Evolutionary conservation across 2,888 invertebrate species (phyloP).

Genomic region (Tuberolachnus salignus): DNA sequence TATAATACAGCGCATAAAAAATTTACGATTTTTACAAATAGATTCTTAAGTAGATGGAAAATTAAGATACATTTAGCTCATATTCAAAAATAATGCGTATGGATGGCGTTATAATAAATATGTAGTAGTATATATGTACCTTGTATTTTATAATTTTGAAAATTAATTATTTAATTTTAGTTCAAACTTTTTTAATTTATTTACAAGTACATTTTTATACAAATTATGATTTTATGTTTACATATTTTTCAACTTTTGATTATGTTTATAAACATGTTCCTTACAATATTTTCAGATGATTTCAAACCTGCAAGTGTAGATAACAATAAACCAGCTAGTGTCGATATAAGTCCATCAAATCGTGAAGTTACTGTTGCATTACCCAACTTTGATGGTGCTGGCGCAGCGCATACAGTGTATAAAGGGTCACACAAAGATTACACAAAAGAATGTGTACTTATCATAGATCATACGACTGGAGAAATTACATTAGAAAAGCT

Average conservation of each 20-base stretch:
- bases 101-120: neutral
- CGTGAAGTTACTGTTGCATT: slow-evolving; percentile 88
- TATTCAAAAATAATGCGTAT: slow-evolving; percentile 13
- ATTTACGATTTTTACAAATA: neutral
- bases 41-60: neutral
- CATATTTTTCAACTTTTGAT: neutral
- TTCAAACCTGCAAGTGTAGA: slow-evolving; percentile 99
- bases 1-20: neutral
- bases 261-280: slow-evolving; percentile 11
- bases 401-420: slow-evolving; percentile 89
- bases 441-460: slow-evolving; percentile 92
- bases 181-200: too few species aligned
- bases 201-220: too few species aligned
- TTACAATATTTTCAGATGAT: slow-evolving; percentile 78
- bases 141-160: too few species aligned
- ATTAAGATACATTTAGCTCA: neutral
- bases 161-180: too few species aligned
- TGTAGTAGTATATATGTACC: neutral
- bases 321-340: slow-evolving; percentile 85
- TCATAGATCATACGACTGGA: slow-evolving; percentile 90
- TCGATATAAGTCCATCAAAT: slow-evolving; percentile 87
- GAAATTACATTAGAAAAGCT: slow-evolving; percentile 92
- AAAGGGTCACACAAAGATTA: slow-evolving; percentile 92
- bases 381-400: slow-evolving; percentile 92
- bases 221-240: neutral